phyloP scores from a whole-genome alignment of 1,140 invertebrate species.

The Zaprionus taronus region DNA sequence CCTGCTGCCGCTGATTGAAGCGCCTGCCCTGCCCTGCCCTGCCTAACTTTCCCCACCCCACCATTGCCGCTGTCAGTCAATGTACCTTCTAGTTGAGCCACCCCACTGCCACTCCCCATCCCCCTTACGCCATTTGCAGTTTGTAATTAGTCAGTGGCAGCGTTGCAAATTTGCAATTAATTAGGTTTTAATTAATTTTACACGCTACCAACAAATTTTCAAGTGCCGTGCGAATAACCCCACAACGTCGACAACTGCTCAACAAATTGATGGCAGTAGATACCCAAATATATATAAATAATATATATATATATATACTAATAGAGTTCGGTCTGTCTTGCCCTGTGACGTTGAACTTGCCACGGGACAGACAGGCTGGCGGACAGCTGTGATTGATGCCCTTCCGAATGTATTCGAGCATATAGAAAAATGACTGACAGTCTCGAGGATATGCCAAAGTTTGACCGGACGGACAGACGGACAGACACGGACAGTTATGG shows the following conservation, averaged over 20 bases:
- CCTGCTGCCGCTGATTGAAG: constrained; percentile 68
- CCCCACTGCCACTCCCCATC: neutral
- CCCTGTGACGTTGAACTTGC: constrained; percentile 8
- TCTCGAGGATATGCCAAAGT: constrained; percentile 19
- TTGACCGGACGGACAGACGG: neutral
- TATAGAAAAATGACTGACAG: constrained; percentile 19
- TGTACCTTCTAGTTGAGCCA: constrained; percentile 51
- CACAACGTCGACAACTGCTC: constrained; percentile 50
- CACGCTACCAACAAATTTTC: constrained; percentile 52
- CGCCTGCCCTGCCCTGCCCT: constrained; percentile 12
- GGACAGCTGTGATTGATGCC: constrained; percentile 36
- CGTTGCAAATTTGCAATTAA: constrained; percentile 74
- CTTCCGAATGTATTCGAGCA: constrained; percentile 31
- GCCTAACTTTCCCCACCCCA: neutral
- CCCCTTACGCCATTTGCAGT: constrained; percentile 15
- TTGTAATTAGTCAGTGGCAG: constrained; percentile 53
- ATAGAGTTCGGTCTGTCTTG: constrained; percentile 1
- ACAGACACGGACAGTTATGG: constrained; percentile 7
- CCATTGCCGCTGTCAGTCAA: constrained; percentile 42
- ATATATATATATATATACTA: constrained; percentile 1
- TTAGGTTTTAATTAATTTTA: constrained; percentile 79
- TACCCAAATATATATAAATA: neutral
- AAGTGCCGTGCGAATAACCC: constrained; percentile 64
- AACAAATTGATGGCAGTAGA: constrained; percentile 58
- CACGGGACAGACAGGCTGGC: constrained; percentile 18